Evolutionary conservation across 1,140 invertebrate genomes (phyloP).

Genomic region (Aphidius ervi): DNA sequence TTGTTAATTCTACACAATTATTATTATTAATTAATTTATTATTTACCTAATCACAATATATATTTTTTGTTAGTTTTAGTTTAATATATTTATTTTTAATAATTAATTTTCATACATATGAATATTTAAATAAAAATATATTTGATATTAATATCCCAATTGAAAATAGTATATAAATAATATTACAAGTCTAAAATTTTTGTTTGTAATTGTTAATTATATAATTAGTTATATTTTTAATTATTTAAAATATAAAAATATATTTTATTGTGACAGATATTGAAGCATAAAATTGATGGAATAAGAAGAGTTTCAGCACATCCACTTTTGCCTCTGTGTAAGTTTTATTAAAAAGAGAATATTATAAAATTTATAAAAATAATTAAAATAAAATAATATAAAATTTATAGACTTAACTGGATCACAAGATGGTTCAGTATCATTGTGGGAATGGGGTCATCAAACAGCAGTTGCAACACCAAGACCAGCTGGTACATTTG

Average conservation of each 20-base stretch:
- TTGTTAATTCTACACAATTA: too few species aligned
- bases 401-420: conserved; percentile 80
- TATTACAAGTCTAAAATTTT: too few species aligned
- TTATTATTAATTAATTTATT: too few species aligned
- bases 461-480: conserved; percentile 83
- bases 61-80: too few species aligned
- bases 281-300: conserved; percentile 87
- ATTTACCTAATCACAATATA: too few species aligned
- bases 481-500: conserved; percentile 82
- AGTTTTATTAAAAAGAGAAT: conserved; percentile 50
- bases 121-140: too few species aligned
- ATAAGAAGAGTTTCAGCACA: conserved; percentile 93
- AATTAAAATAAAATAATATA: not conserved
- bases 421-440: conserved; percentile 94
- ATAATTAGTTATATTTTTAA: not conserved
- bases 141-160: too few species aligned
- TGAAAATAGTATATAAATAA: too few species aligned
- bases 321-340: conserved; percentile 90
- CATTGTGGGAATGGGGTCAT: conserved; percentile 98
- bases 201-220: conserved; percentile 2
- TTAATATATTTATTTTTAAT: too few species aligned
- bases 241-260: conserved; percentile 6
- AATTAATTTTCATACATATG: too few species aligned
- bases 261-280: conserved; percentile 58
- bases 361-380: not conserved